A percentile compares a stretch with the other conserved stretches of the same genome.
These are phyloP conservation scores for Cavia porcellus DNA, from an alignment of 2,113 vertebrate species.

Conservation along the genomic window DNA sequence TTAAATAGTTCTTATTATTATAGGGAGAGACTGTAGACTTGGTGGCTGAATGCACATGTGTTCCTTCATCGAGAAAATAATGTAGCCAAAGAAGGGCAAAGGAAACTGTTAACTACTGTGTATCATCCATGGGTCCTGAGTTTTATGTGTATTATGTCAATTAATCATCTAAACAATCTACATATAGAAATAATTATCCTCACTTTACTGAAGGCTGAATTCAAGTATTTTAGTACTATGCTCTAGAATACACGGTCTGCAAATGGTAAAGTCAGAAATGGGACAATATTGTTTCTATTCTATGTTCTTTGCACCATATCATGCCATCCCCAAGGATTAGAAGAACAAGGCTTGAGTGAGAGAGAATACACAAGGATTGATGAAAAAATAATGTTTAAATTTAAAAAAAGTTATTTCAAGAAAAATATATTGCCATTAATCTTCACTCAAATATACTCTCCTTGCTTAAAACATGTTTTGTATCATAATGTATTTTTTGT, in stretches of 20 bases:
- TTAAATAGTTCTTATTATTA: constrained; percentile 41
- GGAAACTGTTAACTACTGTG: background rate
- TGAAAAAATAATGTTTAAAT: background rate
- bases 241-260: background rate
- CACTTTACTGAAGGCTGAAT: constrained; percentile 55
- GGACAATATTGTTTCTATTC: background rate
- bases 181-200: background rate
- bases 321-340: background rate
- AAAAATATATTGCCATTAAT: background rate
- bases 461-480: background rate
- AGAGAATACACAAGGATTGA: background rate
- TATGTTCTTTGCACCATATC: background rate
- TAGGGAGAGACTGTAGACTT: constrained; percentile 40
- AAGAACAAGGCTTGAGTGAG: background rate
- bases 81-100: background rate
- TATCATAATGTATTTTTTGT: background rate
- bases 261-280: background rate
- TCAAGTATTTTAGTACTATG: background rate
- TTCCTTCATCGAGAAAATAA: constrained; percentile 55
- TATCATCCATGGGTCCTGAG: background rate
- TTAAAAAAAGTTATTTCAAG: background rate
- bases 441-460: background rate
- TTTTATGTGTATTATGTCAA: constrained; percentile 26
- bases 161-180: constrained; percentile 15
- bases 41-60: constrained; percentile 1